Base-by-base conservation (phyloP, 2,113 vertebrate species). In the Prunella himalayana region DNA sequence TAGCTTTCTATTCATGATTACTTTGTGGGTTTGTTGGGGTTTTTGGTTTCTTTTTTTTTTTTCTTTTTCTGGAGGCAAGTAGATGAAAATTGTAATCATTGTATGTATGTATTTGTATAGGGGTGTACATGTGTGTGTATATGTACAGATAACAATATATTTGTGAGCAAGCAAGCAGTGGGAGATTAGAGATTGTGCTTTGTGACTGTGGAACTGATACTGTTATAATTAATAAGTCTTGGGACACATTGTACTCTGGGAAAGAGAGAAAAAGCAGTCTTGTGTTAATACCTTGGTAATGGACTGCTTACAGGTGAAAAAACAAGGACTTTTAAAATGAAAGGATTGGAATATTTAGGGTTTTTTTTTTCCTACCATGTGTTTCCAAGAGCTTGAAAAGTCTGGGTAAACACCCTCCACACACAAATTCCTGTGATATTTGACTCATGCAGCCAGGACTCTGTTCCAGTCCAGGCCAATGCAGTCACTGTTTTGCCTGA, bases 1-100 rank as follows among this genome's bases (percentile, higher is more conserved):
- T 35, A 54, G 13, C 37, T 53, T 93, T 66, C 13, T 53, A 12
- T 15, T 57, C 6, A 25, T 23, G 3, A 82, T 33, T 78, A 30
- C 5, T 68, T 63, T 64, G 33, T 22, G 12, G 4, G 1, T 45
- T 49, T 30, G 1, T 1, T 61, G 7, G 3, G 16, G 2, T 49
- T 12, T 27, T 69, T 50, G 37, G 5, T 53, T 50, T 20, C 1
- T 23, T 22, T 5, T 14, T 31, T 41, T 41, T 17, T 16, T 8
- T 13, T n/a, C n/a, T n/a, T 11, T 54, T 31, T 6, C 17, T 63
- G 10, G 10, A 76, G 28, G 11, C 3, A 65, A 80, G 72, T 15
- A 50, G 10, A 16, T 64, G 16, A 86, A 61, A 82, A 75, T 39
- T 68, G 6, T 6, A 56, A 11, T 27, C 5, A n/a, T 11, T 78